Evolutionary conservation across 1,140 invertebrate genomes (phyloP).

Genomic region (Paralvinella palmiformis): DNA sequence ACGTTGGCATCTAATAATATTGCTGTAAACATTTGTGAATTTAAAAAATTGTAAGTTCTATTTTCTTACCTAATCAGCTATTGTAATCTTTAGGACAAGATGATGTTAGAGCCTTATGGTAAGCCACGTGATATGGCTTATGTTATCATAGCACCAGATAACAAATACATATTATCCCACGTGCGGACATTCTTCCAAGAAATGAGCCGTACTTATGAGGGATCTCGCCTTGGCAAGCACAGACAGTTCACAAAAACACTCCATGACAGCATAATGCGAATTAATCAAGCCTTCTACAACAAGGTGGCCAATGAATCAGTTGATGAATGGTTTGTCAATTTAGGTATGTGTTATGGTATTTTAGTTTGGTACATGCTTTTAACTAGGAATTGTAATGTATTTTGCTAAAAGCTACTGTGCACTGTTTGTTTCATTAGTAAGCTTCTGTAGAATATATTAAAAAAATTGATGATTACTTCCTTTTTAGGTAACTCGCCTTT

Average conservation of each 20-base stretch:
- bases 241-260: constrained; percentile 75
- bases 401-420: background rate
- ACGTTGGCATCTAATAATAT: background rate
- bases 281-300: constrained; percentile 63
- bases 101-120: constrained; percentile 88
- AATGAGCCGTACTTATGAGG: constrained; percentile 85
- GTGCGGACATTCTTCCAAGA: constrained; percentile 86
- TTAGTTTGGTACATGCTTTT: background rate
- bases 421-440: too few relatives aligned
- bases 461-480: constrained; percentile 9
- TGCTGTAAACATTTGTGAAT: background rate
- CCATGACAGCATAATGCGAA: constrained; percentile 81
- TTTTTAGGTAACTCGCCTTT: constrained; percentile 68
- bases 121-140: constrained; percentile 89
- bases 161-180: constrained; percentile 71
- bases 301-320: constrained; percentile 64
- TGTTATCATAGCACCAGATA: constrained; percentile 87
- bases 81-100: constrained; percentile 61
- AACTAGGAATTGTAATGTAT: background rate
- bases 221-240: constrained; percentile 82
- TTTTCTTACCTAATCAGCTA: background rate
- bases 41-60: background rate
- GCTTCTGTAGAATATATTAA: too few relatives aligned
- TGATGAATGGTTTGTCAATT: constrained; percentile 89
- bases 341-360: constrained; percentile 34